Evolutionary conservation across 2,113 vertebrate species (phyloP).

Genomic region (Mustelus asterias): DNA sequence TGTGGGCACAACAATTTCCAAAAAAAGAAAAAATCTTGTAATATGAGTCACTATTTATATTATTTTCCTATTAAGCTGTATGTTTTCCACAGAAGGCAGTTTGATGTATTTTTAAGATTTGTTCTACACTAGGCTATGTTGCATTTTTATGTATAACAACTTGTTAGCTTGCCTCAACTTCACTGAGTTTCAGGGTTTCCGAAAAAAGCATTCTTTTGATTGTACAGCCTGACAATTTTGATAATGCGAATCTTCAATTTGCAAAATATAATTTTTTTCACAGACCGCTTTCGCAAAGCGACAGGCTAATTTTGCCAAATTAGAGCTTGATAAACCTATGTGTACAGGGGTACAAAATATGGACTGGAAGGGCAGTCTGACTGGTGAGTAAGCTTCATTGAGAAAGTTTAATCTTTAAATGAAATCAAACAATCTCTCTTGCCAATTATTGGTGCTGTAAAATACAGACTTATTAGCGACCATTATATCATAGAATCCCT

Average conservation of each 20-base stretch:
- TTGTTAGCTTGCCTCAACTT: background rate
- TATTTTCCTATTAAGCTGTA: background rate
- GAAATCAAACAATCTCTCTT: background rate
- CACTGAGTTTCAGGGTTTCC: background rate
- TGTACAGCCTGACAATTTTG: background rate
- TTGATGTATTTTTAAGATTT: background rate
- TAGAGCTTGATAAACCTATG: slow-evolving; percentile 56
- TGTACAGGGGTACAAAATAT: slow-evolving; percentile 64
- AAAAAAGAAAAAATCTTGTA: background rate
- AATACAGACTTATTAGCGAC: background rate
- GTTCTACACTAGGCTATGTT: background rate
- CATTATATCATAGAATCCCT: too few species aligned
- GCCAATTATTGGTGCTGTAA: background rate
- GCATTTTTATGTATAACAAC: background rate
- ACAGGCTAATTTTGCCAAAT: slow-evolving; percentile 70
- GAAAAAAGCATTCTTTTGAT: background rate
- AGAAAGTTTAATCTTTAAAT: background rate
- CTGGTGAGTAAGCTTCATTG: slow-evolving; percentile 55
- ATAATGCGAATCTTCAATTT: background rate
- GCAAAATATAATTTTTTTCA: background rate
- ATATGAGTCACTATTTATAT: background rate
- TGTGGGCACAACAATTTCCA: background rate
- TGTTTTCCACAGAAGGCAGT: background rate
- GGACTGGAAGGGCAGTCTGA: slow-evolving; percentile 69
- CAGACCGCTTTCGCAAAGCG: slow-evolving; percentile 81